Evolutionary conservation across 2,797 vertebrate species (phyloP).

Genomic region (Xenopus petersii): DNA sequence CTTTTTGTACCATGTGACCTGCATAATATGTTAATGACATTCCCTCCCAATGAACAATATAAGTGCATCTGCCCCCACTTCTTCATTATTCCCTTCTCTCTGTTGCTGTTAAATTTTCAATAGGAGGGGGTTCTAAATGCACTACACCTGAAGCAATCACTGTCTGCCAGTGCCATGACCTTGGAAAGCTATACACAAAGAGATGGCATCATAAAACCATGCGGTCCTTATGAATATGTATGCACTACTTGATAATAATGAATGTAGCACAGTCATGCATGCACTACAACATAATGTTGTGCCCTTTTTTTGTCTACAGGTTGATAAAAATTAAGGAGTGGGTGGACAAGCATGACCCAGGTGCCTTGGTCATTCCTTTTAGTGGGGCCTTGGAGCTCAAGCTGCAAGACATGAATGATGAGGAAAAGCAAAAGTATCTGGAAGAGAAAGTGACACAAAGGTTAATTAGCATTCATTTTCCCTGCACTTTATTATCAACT

Average conservation of each 20-base stretch:
- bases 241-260: constrained; percentile 77
- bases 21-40: too few species aligned
- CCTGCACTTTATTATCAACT: constrained; percentile 98
- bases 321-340: constrained; percentile 98
- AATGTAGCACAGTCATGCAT: constrained; percentile 79
- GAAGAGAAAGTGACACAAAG: constrained; percentile 94
- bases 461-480: constrained; percentile 99
- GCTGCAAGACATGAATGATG: constrained; percentile 84
- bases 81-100: too few species aligned
- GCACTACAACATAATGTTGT: constrained; percentile 78
- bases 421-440: constrained; percentile 89
- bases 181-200: constrained; percentile 78
- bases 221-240: constrained; percentile 83
- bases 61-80: too few species aligned
- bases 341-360: constrained; percentile 93
- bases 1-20: too few species aligned
- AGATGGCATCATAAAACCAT: constrained; percentile 77
- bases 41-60: too few species aligned
- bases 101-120: too few species aligned
- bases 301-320: constrained; percentile 77
- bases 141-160: constrained; percentile 75
- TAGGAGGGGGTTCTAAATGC: constrained; percentile 61
- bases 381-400: constrained; percentile 90
- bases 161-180: constrained; percentile 75
- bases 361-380: constrained; percentile 90